Evolutionary conservation across 2,797 vertebrate species (phyloP).

Genomic region (Zalophus californianus): DNA sequence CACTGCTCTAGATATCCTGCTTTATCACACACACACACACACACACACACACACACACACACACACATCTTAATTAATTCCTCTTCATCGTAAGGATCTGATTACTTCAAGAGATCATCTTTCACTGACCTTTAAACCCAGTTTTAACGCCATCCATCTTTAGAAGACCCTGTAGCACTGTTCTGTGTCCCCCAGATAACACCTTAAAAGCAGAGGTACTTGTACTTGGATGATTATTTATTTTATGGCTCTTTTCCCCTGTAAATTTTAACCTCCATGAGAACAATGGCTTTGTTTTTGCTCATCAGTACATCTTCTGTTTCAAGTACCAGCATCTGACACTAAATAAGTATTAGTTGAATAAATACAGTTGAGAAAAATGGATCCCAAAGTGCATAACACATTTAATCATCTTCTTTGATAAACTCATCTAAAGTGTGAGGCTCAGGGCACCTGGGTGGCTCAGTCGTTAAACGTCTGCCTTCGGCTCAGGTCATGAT

Average conservation of each 20-base stretch:
- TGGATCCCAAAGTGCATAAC: not conserved
- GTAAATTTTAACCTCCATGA: not conserved
- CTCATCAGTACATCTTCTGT: not conserved
- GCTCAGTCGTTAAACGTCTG: no score
- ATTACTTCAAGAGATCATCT: not conserved
- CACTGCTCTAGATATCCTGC: not conserved
- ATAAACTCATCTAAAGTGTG: conserved; percentile 40
- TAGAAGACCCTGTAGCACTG: not conserved
- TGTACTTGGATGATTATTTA: not conserved
- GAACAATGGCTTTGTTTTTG: not conserved
- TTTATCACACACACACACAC: not conserved
- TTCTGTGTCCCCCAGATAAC: accelerated
- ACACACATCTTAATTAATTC: not conserved
- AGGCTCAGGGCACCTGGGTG: not conserved
- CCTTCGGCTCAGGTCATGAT: no score
- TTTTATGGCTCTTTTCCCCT: not conserved
- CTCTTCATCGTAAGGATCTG: no score
- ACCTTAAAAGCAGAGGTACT: not conserved
- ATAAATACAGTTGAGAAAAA: conserved; percentile 58
- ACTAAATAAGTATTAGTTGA: conserved; percentile 47
- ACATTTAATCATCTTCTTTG: conserved; percentile 25
- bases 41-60: not conserved
- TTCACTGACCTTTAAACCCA: not conserved
- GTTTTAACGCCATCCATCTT: not conserved
- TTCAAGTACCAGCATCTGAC: not conserved